Conservation (phyloP, 1,140 invertebrate genomes). For the Drosophila dunni region DNA sequence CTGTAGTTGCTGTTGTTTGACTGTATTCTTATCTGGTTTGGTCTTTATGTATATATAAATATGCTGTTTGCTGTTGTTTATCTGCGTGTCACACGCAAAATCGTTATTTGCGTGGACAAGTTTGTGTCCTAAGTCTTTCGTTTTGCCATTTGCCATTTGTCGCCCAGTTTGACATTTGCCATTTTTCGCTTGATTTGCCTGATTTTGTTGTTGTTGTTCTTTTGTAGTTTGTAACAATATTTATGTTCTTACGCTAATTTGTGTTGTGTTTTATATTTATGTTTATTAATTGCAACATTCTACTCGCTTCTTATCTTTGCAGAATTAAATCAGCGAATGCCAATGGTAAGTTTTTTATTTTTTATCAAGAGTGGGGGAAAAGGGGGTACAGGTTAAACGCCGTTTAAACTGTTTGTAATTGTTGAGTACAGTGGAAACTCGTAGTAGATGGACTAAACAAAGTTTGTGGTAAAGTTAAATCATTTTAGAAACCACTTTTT, state of each 20-base stretch:
- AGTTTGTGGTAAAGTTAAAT: neutral
- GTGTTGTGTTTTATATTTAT: constrained; percentile 29
- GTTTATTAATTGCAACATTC: constrained; percentile 70
- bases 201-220: neutral
- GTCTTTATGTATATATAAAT: constrained; percentile 15
- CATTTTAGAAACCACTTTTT: neutral
- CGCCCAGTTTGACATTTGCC: constrained; percentile 58
- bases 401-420: neutral
- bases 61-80: constrained; percentile 47
- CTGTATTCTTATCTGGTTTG: constrained; percentile 37
- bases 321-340: constrained; percentile 85
- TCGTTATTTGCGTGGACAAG: constrained; percentile 53
- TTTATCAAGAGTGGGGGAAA: neutral
- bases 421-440: neutral
- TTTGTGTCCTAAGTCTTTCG: constrained; percentile 81
- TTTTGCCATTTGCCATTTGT: constrained; percentile 70
- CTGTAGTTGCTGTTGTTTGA: constrained; percentile 31
- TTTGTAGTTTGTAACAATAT: constrained; percentile 46
- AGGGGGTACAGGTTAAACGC: neutral
- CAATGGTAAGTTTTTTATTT: constrained; percentile 73
- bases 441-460: too few species aligned
- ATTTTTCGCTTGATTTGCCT: neutral
- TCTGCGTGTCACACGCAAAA: constrained; percentile 59
- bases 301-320: constrained; percentile 55
- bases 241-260: constrained; percentile 52